These are phyloP conservation scores for Echinarachnius parma DNA, from an alignment of 53 echinoderm and acorn worm species.

Conservation along the genomic window DNA sequence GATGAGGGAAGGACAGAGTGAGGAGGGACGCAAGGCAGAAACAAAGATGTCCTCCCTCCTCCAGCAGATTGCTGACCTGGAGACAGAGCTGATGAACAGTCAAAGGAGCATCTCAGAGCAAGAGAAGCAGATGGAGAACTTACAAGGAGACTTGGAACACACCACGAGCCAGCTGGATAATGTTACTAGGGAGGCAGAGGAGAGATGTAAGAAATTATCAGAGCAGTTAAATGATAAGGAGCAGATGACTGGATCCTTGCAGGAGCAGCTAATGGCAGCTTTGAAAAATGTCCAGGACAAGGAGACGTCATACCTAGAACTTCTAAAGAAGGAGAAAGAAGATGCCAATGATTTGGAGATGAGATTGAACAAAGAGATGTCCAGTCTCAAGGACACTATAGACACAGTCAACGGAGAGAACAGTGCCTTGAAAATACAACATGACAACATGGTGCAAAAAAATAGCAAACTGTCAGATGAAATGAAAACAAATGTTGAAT, in stretches of 20 bases:
- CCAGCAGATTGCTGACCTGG: conserved; percentile 82
- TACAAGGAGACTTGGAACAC: conserved; percentile 53
- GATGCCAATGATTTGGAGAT: conserved; percentile 50
- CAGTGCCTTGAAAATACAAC: conserved; percentile 11
- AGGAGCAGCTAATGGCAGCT: conserved; percentile 84
- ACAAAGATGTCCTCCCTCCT: conserved; percentile 90
- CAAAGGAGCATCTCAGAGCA: conserved; percentile 66
- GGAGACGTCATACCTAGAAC: conserved; percentile 73
- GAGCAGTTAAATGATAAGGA: conserved; percentile 87
- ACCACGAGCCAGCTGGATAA: conserved; percentile 36
- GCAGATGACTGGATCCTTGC: conserved; percentile 58
- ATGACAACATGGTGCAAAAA: too few species aligned
- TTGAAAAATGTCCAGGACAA: conserved; percentile 89
- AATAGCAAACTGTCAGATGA: background rate
- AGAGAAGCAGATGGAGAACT: conserved; percentile 62
- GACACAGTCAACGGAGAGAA: conserved; percentile 34
- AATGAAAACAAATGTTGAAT: conserved; percentile 26
- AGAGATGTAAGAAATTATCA: conserved; percentile 29
- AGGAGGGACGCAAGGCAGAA: conserved; percentile 81
- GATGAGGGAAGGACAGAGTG: conserved; percentile 78
- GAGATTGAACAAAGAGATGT: conserved; percentile 47
- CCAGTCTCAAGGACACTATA: conserved; percentile 44
- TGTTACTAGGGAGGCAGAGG: conserved; percentile 45
- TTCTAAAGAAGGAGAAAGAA: conserved; percentile 65
- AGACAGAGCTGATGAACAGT: conserved; percentile 71